A percentile compares a stretch with the other conserved stretches of the same genome.
phyloP scores from a whole-genome alignment of 2,113 vertebrate species.

The Protomyctophum bolini region DNA sequence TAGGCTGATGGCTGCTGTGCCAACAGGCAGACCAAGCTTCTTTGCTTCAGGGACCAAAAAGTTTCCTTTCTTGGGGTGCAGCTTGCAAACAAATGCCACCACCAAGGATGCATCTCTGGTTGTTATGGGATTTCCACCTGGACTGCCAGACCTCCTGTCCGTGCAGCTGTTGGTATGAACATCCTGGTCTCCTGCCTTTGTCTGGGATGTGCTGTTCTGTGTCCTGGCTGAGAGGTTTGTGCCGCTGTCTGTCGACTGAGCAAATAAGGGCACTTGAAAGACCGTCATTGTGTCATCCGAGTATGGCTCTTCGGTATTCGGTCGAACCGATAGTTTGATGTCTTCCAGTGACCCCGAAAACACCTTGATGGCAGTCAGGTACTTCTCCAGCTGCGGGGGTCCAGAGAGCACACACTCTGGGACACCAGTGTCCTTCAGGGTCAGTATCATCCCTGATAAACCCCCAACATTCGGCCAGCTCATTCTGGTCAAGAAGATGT shows the following conservation, averaged over 20 bases:
- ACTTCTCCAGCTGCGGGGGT: slow-evolving; percentile 88
- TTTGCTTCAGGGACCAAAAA: slow-evolving; percentile 88
- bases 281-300: slow-evolving; percentile 80
- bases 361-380: slow-evolving; percentile 70
- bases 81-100: slow-evolving; percentile 90
- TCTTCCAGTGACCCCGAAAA: slow-evolving; percentile 77
- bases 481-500: slow-evolving; percentile 91
- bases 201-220: slow-evolving; percentile 30
- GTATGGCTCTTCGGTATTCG: slow-evolving; percentile 64
- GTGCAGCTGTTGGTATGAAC: not conserved
- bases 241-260: not conserved
- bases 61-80: slow-evolving; percentile 86
- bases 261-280: slow-evolving; percentile 85
- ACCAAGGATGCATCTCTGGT: slow-evolving; percentile 79
- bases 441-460: slow-evolving; percentile 92
- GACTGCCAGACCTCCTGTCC: not conserved
- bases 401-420: slow-evolving; percentile 89
- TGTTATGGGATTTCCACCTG: slow-evolving; percentile 33
- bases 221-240: not conserved
- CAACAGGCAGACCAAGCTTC: slow-evolving; percentile 89
- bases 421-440: slow-evolving; percentile 87
- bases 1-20: slow-evolving; percentile 89
- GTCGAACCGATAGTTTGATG: slow-evolving; percentile 76
- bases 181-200: not conserved
- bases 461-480: slow-evolving; percentile 91